Percentiles rank a stretch among this genome's conserved stretches.
phyloP scores from a whole-genome alignment of 2,888 invertebrate genomes.

The Lordiphosa andalusiaca region DNA sequence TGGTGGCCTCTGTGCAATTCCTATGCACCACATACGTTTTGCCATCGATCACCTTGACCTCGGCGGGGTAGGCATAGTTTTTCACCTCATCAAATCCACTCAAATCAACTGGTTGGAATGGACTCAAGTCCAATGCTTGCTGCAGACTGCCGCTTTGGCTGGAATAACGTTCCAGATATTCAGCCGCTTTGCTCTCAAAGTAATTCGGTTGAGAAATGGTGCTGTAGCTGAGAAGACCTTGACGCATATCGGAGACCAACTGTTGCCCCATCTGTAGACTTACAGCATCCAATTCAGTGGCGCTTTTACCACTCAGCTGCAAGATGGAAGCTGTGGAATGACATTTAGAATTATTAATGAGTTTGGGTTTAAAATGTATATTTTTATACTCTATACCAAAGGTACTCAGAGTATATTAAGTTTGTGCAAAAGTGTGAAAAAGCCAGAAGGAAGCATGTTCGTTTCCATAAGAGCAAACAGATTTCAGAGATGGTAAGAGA shows the following conservation, averaged over 20 bases:
- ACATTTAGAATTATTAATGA: background rate
- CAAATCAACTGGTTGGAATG: slow-evolving; percentile 62
- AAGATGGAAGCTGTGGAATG: slow-evolving; percentile 62
- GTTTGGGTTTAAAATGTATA: too few species aligned
- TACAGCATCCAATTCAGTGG: slow-evolving; percentile 69
- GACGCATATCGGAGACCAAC: slow-evolving; percentile 75
- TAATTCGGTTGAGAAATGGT: slow-evolving; percentile 75
- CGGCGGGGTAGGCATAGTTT: slow-evolving; percentile 76
- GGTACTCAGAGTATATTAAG: too few species aligned
- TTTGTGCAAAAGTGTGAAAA: too few species aligned
- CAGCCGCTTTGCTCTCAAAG: slow-evolving; percentile 77
- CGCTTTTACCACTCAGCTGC: slow-evolving; percentile 71
- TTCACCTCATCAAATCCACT: slow-evolving; percentile 75
- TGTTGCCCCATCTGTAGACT: slow-evolving; percentile 61
- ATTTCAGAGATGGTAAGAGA: too few species aligned
- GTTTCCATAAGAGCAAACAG: too few species aligned
- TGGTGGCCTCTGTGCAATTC: slow-evolving; percentile 76
- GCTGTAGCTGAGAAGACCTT: slow-evolving; percentile 66
- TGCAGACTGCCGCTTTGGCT: slow-evolving; percentile 40
- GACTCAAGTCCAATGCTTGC: slow-evolving; percentile 58
- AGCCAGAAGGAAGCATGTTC: too few species aligned
- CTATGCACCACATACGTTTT: slow-evolving; percentile 78
- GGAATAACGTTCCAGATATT: slow-evolving; percentile 60
- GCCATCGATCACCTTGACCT: slow-evolving; percentile 77
- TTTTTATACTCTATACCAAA: too few species aligned